Base-by-base conservation (phyloP, 1,140 invertebrate genomes). In the Sarcophaga peregrina region DNA sequence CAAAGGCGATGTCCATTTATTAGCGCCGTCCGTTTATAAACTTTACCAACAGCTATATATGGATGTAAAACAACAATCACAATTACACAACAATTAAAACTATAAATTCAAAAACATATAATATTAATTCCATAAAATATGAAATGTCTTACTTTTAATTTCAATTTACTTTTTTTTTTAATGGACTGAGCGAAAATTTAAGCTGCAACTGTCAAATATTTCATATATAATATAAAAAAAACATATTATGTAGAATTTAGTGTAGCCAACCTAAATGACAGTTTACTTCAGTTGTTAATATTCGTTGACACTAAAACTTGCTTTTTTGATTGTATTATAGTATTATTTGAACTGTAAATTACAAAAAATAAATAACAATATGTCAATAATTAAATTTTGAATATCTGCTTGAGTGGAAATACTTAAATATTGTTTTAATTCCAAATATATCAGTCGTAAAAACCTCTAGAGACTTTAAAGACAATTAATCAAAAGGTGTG, bases 401-500 rank as follows among this genome's bases (percentile, higher is more conserved):
- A 68, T 25, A 20, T 17, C 6, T 25, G 17, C 7, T 17, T 68
- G n/a, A 68, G 17, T 8, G n/a, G 3, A 68, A 68, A 7, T 9
- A n/a, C 20, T 68, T 62, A 17, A 17, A 68, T 20, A 68, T 3
- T 20, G 11, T 62, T 62, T n/a, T 37, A 37, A 37, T 37, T 37
- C 25, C 4, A 37, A 37, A 37, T 37, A 2, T 37, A 37, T 37
- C 25, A 37, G 25, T 37, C 25, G 1, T 2, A 37, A 37, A 37
- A 37, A 37, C 25, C 1, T 37, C 25, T 37, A 37, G 25, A 37
- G 25, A 37, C 25, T 37, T 37, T 37, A 37, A 37, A 25, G 20
- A 25, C 5, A 68, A 20, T 68, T 52, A 52, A 78, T 52, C 47
- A 78, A 78, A 78, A 78, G 47, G 75, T 76, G 74, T 76, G 74